These are phyloP conservation scores for Scrobipalpa atriplicella DNA, from an alignment of 2,888 invertebrate genomes.

Conservation along the genomic window DNA sequence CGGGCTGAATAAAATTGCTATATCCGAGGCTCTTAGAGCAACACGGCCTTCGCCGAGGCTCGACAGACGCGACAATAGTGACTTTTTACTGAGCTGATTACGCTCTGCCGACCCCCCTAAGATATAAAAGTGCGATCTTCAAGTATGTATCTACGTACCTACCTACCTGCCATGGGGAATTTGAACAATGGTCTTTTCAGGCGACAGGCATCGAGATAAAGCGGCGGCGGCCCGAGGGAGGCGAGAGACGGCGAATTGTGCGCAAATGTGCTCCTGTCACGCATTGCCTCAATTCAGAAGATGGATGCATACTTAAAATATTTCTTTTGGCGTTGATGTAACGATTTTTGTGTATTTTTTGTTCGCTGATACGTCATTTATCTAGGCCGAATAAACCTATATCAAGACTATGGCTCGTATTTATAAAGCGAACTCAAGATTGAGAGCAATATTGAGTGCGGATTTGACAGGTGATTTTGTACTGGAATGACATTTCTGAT, in stretches of 20 bases:
- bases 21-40: no score
- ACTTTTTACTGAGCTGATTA: no score
- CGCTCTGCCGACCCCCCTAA: no score
- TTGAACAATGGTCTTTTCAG: conserved; percentile 11
- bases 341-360: not conserved
- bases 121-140: no score
- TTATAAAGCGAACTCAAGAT: no score
- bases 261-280: conserved; percentile 28
- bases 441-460: no score
- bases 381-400: not conserved
- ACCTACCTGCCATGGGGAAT: not conserved
- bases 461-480: no score
- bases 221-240: conserved; percentile 19
- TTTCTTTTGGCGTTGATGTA: conserved; percentile 1
- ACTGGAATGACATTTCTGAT: no score
- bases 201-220: conserved; percentile 24
- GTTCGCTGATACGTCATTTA: not conserved
- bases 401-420: no score
- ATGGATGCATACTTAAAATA: conserved; percentile 22
- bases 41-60: no score
- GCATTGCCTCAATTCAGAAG: conserved; percentile 23
- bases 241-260: conserved; percentile 17
- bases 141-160: not conserved
- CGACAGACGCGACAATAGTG: no score
- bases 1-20: no score